Conservation (phyloP, 2,797 vertebrate species). For the Anguilla anguilla region DNA sequence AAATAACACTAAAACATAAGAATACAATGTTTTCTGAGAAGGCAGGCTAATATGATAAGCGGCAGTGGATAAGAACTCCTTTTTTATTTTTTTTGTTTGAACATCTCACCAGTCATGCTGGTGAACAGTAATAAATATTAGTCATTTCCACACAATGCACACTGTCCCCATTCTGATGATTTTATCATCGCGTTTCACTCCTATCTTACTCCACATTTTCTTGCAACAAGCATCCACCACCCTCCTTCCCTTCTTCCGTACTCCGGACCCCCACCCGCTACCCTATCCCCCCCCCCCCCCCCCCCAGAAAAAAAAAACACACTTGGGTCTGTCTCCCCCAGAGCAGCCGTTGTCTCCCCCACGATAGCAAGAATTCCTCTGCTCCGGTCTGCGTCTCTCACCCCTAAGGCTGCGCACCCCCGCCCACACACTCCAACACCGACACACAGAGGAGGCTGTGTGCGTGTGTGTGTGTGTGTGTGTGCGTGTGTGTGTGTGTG, state of each 20-base stretch:
- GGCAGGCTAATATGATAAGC: no score
- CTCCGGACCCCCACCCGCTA: constrained; percentile 53
- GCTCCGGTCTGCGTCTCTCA: constrained; percentile 4
- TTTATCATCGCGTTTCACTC: not conserved
- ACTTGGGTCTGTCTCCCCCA: constrained; percentile 5
- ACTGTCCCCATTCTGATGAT: not conserved
- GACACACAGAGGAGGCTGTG: constrained; percentile 4
- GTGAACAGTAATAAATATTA: not conserved
- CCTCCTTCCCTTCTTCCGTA: not conserved
- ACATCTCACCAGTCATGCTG: not conserved
- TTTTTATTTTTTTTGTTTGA: not conserved
- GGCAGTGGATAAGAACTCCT: not conserved
- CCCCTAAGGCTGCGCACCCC: constrained; percentile 58
- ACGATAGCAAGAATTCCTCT: not conserved
- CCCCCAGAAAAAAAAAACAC: not conserved
- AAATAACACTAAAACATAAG: not conserved
- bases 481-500: constrained; percentile 32
- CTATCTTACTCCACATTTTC: not conserved
- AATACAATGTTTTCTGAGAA: no score
- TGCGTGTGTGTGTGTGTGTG: constrained; percentile 32
- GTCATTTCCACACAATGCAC: not conserved
- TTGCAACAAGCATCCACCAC: not conserved
- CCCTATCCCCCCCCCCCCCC: constrained; percentile 43
- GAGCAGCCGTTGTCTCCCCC: not conserved
- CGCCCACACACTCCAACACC: constrained; percentile 39